Percentiles rank a stretch among this genome's conserved stretches.
These are phyloP conservation scores for Bradypodion ventrale DNA, from an alignment of 2,797 vertebrate genomes.

Conservation along the genomic window DNA sequence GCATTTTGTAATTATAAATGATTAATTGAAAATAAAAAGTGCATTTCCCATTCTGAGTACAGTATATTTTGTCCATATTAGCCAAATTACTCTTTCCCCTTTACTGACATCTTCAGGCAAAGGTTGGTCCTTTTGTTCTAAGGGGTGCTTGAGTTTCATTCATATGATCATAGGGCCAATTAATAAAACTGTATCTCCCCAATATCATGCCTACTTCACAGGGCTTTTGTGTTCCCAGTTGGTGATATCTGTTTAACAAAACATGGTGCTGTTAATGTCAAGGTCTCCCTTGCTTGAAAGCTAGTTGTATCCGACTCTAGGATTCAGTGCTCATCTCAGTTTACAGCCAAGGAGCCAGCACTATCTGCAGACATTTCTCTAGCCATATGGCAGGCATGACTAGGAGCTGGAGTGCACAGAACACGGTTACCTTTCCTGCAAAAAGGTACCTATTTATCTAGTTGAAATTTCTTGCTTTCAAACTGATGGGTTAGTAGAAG, in stretches of 20 bases:
- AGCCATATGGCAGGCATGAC: too few species aligned
- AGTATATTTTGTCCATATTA: constrained; percentile 34
- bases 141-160: neutral
- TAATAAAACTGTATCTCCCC: neutral
- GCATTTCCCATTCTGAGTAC: constrained; percentile 31
- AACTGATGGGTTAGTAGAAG: too few species aligned
- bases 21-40: constrained; percentile 50
- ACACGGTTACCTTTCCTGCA: too few species aligned
- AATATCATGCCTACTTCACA: neutral
- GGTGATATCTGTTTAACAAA: neutral
- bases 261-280: neutral
- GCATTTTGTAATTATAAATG: constrained; percentile 56
- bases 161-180: neutral
- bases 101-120: constrained; percentile 43
- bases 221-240: neutral
- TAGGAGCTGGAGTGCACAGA: too few species aligned
- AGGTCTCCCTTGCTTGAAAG: too few species aligned
- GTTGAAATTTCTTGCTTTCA: too few species aligned
- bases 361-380: too few species aligned
- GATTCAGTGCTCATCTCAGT: too few species aligned
- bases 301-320: too few species aligned
- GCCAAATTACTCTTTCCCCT: neutral
- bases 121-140: neutral
- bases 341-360: too few species aligned
- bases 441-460: too few species aligned